Conservation (phyloP, 2,113 vertebrate genomes). For the Mesitornis unicolor region DNA sequence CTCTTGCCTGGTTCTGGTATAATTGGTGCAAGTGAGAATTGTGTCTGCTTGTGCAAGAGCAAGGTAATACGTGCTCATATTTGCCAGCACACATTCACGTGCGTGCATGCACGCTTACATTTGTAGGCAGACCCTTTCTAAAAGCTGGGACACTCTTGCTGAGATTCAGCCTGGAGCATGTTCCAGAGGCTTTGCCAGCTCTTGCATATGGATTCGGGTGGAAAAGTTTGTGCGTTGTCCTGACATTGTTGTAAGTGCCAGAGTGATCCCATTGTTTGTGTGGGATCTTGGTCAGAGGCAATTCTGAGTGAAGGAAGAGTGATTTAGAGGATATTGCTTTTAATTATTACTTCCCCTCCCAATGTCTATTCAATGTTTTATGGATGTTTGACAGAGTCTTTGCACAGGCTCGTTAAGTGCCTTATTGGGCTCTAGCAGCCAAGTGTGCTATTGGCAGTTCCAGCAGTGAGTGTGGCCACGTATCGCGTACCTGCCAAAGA, state of each 20-base stretch:
- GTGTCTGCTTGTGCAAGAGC: neutral
- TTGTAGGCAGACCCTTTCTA: neutral
- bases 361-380: neutral
- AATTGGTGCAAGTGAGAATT: neutral
- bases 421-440: neutral
- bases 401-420: neutral
- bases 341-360: neutral
- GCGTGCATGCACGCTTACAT: fast-evolving
- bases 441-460: neutral
- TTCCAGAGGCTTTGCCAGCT: neutral
- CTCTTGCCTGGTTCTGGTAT: neutral
- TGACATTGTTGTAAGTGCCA: neutral
- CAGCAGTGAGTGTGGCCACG: neutral
- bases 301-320: neutral
- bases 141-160: neutral
- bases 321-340: neutral
- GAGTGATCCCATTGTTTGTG: neutral
- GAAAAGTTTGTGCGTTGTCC: neutral
- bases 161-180: neutral
- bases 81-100: fast-evolving
- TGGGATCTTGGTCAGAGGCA: neutral
- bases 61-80: neutral
- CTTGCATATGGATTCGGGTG: neutral
- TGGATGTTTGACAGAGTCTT: neutral
- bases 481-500: neutral